Evolutionary conservation across 2,113 vertebrate species (phyloP), one percentile per base, ranked within the genome.

Genomic region (Podarcis muralis): DNA sequence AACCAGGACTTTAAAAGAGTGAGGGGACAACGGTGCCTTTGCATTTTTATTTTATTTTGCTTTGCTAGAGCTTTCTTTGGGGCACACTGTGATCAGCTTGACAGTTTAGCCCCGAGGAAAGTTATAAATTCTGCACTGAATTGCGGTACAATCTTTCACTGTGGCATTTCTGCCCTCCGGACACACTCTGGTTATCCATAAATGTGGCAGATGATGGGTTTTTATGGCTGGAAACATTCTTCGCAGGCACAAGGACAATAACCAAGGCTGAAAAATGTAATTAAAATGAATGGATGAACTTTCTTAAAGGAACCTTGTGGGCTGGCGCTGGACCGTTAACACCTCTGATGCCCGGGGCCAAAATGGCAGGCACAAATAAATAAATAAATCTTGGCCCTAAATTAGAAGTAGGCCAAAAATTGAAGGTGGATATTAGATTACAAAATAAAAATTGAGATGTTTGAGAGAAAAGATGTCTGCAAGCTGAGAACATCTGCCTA

Each of bases 181-280:
- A 94, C 91, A 95, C 15, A 30, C 95, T 95, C 92, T 95, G 95
- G 96, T 96, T 95, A 96, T 96, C 95, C 95, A 95, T 96, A 96
- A 96, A 95, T 96, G 95, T 95, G 94, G 96, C 95, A 96, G 95
- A 95, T 95, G 95, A 96, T 96, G 93, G 93, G 95, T 92, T 96
- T 96, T 96, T 96, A 96, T 96, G 96, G 94, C 96, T 96, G 94
- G 95, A 96, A 95, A 96, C 94, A 96, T 96, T 96, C 95, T 96
- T 96, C 95, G 93, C 93, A 95, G 93, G 94, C 93, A 94, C 89
- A 94, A 90, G 93, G 95, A 96, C 96, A 96, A 96, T 95, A 95
- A 94, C 93, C 92, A 93, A 95, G 94, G 92, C 88, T 95, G 94
- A 93, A 96, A 96, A 96, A 95, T 95, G 95, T 96, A 96, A 96